A percentile compares a stretch with the other conserved stretches of the same genome.
Evolutionary conservation across 2,797 vertebrate genomes (phyloP).

Genomic region (Pantherophis alleghaniensis): DNA sequence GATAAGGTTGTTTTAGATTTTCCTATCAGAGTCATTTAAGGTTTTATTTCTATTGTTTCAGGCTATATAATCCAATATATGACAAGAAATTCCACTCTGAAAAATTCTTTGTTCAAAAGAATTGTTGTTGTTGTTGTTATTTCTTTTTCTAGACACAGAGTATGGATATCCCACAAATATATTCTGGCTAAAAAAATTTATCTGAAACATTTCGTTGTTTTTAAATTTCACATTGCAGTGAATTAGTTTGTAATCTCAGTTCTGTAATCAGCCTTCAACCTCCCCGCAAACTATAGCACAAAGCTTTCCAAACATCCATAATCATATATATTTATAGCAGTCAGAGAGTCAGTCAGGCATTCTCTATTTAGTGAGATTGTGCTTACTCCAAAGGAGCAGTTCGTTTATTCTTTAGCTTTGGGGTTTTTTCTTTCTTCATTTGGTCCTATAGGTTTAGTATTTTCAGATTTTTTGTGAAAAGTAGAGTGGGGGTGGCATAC

Average conservation of each 20-base stretch:
- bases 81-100: background rate
- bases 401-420: constrained; percentile 31
- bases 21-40: background rate
- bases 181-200: background rate
- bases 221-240: constrained; percentile 25
- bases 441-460: constrained; percentile 20
- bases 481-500: background rate
- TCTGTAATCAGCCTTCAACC: background rate
- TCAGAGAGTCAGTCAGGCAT: constrained; percentile 2
- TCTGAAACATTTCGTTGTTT: constrained; percentile 18
- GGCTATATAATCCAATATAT: background rate
- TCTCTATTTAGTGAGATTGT: constrained; percentile 8
- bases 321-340: constrained; percentile 28
- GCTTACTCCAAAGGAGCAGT: constrained; percentile 27
- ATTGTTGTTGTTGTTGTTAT: background rate
- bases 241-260: constrained; percentile 11
- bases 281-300: constrained; percentile 3
- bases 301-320: constrained; percentile 24
- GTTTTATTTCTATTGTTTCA: background rate
- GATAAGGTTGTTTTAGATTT: background rate
- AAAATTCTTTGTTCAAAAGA: background rate
- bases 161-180: background rate
- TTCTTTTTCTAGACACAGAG: background rate
- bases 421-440: constrained; percentile 1
- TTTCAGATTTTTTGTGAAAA: background rate